phyloP scores from a whole-genome alignment of 2,888 invertebrate genomes.

The Incurvaria masculella region DNA sequence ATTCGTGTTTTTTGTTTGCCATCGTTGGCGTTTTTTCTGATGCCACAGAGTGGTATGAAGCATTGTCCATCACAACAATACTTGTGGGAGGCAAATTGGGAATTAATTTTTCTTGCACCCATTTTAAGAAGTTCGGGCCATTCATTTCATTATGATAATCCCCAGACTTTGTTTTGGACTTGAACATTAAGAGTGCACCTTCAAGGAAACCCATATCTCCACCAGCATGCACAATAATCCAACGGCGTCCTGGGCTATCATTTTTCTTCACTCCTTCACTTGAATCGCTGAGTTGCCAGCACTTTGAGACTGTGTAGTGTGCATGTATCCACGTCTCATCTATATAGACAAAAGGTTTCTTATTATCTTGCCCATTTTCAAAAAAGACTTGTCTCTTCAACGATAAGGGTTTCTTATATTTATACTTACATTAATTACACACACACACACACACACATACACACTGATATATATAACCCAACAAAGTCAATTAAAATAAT shows the following conservation, averaged over 20 bases:
- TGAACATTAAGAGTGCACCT: not conserved
- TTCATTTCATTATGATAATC: constrained; percentile 4
- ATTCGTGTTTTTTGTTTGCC: too few species aligned
- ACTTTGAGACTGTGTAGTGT: not conserved
- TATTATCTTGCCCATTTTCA: too few species aligned
- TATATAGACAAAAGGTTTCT: not conserved
- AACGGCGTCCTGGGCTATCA: not conserved
- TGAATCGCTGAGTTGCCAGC: too few species aligned
- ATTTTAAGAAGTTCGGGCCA: not conserved
- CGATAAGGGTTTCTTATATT: too few species aligned
- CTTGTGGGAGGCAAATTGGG: not conserved
- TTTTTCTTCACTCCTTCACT: too few species aligned
- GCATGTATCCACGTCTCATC: constrained; percentile 1
- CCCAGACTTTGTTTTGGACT: not conserved
- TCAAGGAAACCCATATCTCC: not conserved
- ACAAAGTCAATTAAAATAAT: too few species aligned
- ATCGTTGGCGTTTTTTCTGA: too few species aligned
- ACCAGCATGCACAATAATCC: constrained; percentile 2
- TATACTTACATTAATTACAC: too few species aligned
- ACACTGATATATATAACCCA: too few species aligned
- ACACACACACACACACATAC: too few species aligned
- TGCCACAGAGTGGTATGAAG: too few species aligned
- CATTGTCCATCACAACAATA: not conserved
- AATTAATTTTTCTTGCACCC: not conserved
- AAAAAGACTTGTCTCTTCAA: too few species aligned